Conservation (phyloP, 2,888 invertebrate genomes). For the Drosophila aldrichi region DNA sequence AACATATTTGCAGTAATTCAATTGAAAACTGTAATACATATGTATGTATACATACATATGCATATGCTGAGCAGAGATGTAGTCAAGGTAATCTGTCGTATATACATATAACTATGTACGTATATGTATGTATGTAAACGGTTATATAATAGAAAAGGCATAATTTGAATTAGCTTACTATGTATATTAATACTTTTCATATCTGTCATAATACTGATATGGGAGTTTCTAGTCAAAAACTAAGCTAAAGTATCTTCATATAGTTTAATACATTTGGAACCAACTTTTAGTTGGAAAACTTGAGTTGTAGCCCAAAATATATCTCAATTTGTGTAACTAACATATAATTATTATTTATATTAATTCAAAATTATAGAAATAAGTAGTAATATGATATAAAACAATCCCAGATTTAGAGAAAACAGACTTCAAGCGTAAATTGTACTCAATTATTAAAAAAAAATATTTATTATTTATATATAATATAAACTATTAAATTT, state of each 20-base stretch:
- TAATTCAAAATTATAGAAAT: no score
- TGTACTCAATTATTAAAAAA: no score
- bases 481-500: no score
- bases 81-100: neutral
- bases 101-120: no score
- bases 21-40: neutral
- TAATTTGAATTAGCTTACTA: neutral
- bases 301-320: neutral
- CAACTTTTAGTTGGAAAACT: neutral
- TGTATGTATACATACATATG: no score
- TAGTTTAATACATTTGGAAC: neutral
- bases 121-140: no score
- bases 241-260: neutral
- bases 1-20: neutral
- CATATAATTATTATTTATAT: no score
- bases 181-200: neutral
- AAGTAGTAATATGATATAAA: no score
- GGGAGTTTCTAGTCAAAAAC: neutral
- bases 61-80: conserved; percentile 2
- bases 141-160: neutral
- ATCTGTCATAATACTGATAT: no score
- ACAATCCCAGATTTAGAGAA: no score
- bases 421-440: no score
- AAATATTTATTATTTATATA: no score
- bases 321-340: neutral